Base-by-base conservation (phyloP, 2,888 invertebrate species). In the Drosophila prolongata region DNA sequence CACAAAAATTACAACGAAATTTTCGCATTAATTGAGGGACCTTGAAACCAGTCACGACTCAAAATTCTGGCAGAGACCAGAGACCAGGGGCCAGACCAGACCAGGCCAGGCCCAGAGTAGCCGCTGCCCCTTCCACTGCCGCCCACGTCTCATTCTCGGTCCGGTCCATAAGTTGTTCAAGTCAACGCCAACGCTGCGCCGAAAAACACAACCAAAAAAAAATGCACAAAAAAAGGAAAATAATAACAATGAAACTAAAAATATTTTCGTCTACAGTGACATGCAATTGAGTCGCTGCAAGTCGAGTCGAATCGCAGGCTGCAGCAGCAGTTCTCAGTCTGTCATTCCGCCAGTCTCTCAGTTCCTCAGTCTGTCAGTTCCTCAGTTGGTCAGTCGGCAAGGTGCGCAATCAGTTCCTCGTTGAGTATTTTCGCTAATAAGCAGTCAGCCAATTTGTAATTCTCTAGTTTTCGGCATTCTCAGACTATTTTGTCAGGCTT, bases 21-120 rank as follows among this genome's bases (percentile, higher is more conserved):
- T 80, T 84, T 67, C 80, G 79, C 87, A 89, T 85, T 89, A 89
- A 88, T 85, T 89, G 81, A 88, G 76, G 52, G 87, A 85, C 89
- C 85, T 85, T 85, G 85, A 85, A 85, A 84, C 85, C 72, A 87
- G 85, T 85, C 85, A 85, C 85, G 85, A 85, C 79, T 87, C 65
- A 66, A 76, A 87, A 88, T 80, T 87, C 84, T 83, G 80, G 71
- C 80, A 67, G 64, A 81, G 83, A 72, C 84, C 84, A 77, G 84
- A 81, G 83, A 72, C 84, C 84, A 77, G 84, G 64, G 58, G 77
- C 77, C 70, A 74, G 47, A 52, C 56, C 66, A 81, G 83, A 72
- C 84, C 84, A 77, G 84, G 64, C 77, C 70, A 74, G 47, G 55
- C 56, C 66, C 60, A 78, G 49, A 55, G 44, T 35, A 42, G 59